Conservation (phyloP, 1,140 invertebrate species). For the Aphis gossypii region DNA sequence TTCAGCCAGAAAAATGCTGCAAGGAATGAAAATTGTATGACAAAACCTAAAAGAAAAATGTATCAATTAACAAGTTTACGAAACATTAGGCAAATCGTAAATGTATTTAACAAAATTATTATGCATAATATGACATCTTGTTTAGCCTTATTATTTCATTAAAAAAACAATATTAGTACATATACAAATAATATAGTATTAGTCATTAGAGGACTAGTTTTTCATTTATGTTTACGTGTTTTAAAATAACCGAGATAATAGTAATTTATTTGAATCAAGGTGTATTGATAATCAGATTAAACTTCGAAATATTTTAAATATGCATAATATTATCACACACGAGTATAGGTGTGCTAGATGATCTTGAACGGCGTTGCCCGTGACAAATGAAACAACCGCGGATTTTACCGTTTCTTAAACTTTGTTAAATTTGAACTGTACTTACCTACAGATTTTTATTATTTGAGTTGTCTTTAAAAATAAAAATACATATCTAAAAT, state of each 20-base stretch:
- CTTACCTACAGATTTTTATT: too few relatives aligned
- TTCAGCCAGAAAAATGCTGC: slow-evolving; percentile 77
- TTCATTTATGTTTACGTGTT: not conserved
- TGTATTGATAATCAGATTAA: not conserved
- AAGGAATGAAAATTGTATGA: slow-evolving; percentile 66
- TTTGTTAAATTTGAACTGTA: too few relatives aligned
- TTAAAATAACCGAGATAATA: not conserved
- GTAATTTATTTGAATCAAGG: not conserved
- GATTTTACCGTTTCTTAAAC: too few relatives aligned
- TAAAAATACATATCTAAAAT: too few relatives aligned
- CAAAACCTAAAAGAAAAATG: slow-evolving; percentile 61
- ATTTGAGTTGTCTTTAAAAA: too few relatives aligned
- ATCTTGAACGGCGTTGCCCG: too few relatives aligned
- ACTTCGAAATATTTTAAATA: not conserved
- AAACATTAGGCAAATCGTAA: not conserved
- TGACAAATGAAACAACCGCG: too few relatives aligned
- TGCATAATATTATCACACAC: too few relatives aligned
- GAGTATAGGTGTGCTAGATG: too few relatives aligned
- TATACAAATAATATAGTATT: not conserved
- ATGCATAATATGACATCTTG: not conserved
- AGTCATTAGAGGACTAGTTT: not conserved
- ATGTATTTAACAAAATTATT: not conserved
- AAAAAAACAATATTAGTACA: not conserved
- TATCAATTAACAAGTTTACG: not conserved
- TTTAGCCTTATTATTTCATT: not conserved